Evolutionary conservation across 1,140 invertebrate genomes (phyloP), one percentile per base, ranked within the genome.

Genomic region (Apis laboriosa): DNA sequence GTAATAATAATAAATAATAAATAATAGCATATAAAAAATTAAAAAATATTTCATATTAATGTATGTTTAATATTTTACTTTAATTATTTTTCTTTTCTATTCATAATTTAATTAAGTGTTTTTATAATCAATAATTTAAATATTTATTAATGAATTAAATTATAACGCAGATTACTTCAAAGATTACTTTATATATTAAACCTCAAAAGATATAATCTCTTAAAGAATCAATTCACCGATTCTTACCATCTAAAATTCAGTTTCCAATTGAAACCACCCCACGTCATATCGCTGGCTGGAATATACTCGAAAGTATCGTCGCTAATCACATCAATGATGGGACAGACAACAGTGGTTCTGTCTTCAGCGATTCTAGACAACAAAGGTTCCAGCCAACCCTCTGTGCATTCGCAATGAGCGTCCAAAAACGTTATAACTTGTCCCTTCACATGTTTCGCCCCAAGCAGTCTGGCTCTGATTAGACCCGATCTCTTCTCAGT

Each of bases 191-290:
- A 43, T 4, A 43, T 43, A 43, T 43, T 43, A 43, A 43, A 13
- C 12, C 7, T n/a, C 43, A 2, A 68, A 49, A 9, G 9, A 19
- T 9, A 19, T 66, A 34, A 34, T 66, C 7, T 21, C 7, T n/a
- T 9, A 19, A 49, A 55, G 56, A 43, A 24, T n/a, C n/a, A 12
- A 55, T 34, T 28, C 3, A 17, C 13, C 8, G 1, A 70, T 66
- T 51, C 55, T 66, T 94, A 98, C 98, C 98, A 99, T 96, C 98
- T 96, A 93, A 99, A 99, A 94, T 99, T 99, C n/a, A 99, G 94
- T 94, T 99, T 98, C 98, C 98, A 99, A 95, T 99, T 99, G 94
- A 99, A 99, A 28, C 98, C 98, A 86, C 98, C 98, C 98, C 98
- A 99, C 8, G 98, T 99, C 96, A 98, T 98, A 91, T 98, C 98